These are phyloP conservation scores for Brachycybe producta DNA, from an alignment of 2,888 invertebrate genomes.

Conservation along the genomic window DNA sequence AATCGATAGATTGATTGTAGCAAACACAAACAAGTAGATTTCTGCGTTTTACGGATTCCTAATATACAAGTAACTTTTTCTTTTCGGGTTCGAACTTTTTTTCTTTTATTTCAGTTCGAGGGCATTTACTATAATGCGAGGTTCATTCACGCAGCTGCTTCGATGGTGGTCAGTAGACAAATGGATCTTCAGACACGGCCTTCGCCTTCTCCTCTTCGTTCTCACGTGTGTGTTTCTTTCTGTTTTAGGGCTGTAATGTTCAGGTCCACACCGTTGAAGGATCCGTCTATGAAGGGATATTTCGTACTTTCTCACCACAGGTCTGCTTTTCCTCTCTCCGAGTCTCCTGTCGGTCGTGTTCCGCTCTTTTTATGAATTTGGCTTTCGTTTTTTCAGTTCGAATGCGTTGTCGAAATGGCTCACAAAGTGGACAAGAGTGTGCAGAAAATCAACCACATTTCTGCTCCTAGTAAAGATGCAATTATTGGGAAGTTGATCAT, in stretches of 20 bases:
- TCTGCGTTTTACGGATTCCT: no score
- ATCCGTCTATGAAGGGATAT: constrained; percentile 73
- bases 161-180: constrained; percentile 49
- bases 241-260: constrained; percentile 30
- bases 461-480: constrained; percentile 37
- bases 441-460: constrained; percentile 18
- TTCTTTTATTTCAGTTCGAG: constrained; percentile 38
- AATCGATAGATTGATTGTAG: no score
- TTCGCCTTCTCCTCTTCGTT: neutral
- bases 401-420: constrained; percentile 74
- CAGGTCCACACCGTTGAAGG: constrained; percentile 53
- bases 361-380: constrained; percentile 1
- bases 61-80: no score
- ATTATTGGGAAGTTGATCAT: constrained; percentile 69
- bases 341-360: neutral
- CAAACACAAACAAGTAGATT: no score
- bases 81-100: no score
- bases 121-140: constrained; percentile 80
- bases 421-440: constrained; percentile 51
- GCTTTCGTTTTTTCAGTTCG: constrained; percentile 46
- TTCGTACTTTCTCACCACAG: constrained; percentile 68
- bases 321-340: constrained; percentile 24
- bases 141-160: constrained; percentile 78
- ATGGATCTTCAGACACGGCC: neutral
- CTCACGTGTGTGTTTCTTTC: constrained; percentile 5